phyloP scores from a whole-genome alignment of 2,113 vertebrate genomes.

The Capreolus pygargus region DNA sequence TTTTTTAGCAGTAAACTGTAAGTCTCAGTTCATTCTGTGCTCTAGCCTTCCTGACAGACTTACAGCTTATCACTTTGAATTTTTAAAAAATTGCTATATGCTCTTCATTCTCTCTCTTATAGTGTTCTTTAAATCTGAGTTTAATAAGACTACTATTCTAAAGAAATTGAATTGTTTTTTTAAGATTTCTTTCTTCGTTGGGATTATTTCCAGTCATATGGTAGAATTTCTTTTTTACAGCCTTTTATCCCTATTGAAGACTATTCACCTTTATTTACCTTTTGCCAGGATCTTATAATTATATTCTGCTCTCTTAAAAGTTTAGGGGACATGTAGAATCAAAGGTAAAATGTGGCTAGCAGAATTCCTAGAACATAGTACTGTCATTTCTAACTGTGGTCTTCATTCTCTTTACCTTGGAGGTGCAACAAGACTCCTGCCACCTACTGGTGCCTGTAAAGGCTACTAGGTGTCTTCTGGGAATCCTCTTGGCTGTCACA shows the following conservation, averaged over 20 bases:
- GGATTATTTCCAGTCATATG: not conserved
- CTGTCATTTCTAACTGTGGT: not conserved
- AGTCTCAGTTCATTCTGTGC: not conserved
- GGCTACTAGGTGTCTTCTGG: not conserved
- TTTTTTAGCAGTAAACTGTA: not conserved
- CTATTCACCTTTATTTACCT: not conserved
- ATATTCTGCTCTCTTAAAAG: not conserved
- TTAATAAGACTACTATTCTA: not conserved
- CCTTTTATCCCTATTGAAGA: not conserved
- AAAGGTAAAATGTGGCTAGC: slow-evolving; percentile 29
- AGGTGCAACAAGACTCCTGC: not conserved
- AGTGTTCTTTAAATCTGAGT: not conserved
- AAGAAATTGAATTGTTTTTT: not conserved
- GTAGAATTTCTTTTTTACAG: not conserved
- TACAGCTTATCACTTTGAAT: not conserved
- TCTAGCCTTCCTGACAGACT: not conserved
- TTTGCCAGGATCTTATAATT: not conserved
- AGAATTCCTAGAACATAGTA: slow-evolving; percentile 6
- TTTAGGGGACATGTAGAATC: not conserved
- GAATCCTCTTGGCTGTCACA: not conserved
- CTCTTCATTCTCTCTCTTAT: not conserved
- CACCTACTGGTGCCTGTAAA: slow-evolving; percentile 35
- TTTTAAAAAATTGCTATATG: not conserved
- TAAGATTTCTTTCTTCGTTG: not conserved
- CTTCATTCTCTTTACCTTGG: not conserved